These are phyloP conservation scores for Neolamprologus ventralis DNA, from an alignment of 2,113 vertebrate species.

Conservation along the genomic window DNA sequence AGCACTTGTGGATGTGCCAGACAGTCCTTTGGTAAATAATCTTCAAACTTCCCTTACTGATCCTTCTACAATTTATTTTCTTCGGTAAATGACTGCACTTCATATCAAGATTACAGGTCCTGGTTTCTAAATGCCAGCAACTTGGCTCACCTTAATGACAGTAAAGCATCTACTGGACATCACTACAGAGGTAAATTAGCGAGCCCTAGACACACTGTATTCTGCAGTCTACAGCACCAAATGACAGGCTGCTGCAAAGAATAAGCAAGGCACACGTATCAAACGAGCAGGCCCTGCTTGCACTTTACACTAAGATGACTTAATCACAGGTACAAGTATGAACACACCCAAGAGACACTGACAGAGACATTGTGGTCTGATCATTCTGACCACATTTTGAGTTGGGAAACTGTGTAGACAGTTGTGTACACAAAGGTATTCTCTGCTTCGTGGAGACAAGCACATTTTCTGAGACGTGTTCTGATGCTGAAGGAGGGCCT, in stretches of 20 bases:
- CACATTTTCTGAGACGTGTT: not conserved
- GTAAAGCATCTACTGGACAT: not conserved
- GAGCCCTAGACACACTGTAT: not conserved
- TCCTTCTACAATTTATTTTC: not conserved
- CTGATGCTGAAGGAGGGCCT: not conserved
- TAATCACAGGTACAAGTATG: not conserved
- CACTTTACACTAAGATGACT: not conserved
- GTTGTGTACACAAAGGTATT: not conserved
- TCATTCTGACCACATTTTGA: not conserved
- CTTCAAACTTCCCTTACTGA: not conserved
- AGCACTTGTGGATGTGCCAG: not conserved
- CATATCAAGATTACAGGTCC: not conserved
- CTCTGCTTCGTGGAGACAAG: not conserved
- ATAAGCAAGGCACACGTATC: not conserved
- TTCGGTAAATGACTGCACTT: not conserved
- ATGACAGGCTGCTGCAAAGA: constrained; percentile 16
- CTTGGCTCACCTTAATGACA: not conserved
- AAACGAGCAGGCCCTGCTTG: not conserved
- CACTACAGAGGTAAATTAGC: not conserved
- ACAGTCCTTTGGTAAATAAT: not conserved
- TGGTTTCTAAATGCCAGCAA: not conserved
- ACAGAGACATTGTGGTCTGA: not conserved
- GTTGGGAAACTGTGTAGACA: not conserved
- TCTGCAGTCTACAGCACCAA: constrained; percentile 15
- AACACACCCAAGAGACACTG: not conserved